Percentiles rank a stretch among this genome's conserved stretches.
phyloP scores from a whole-genome alignment of 2,797 vertebrate species.

The Paramormyrops hopkinsi region DNA sequence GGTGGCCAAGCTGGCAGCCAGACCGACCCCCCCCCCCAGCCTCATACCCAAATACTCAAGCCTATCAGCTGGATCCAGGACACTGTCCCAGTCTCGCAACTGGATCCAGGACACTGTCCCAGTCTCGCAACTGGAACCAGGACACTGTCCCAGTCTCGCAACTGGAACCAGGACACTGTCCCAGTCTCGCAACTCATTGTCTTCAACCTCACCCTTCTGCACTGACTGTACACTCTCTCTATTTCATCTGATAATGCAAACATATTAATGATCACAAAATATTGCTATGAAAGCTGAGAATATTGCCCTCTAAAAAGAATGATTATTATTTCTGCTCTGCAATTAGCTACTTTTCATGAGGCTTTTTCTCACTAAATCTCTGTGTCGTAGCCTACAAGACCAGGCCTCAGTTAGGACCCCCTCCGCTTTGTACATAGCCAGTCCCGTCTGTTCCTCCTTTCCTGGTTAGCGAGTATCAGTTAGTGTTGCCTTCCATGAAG shows the following conservation, averaged over 20 bases:
- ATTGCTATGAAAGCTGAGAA: background rate
- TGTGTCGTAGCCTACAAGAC: background rate
- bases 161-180: slow-evolving; percentile 13
- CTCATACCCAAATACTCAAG: background rate
- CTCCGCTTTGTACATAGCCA: slow-evolving; percentile 66
- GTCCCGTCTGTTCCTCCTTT: slow-evolving; percentile 50
- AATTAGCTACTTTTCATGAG: background rate
- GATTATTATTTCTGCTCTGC: background rate
- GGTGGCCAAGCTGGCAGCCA: slow-evolving; percentile 9
- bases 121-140: background rate
- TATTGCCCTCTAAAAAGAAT: background rate
- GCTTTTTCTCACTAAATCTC: slow-evolving; percentile 2
- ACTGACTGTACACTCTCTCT: background rate
- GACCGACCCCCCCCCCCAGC: slow-evolving; percentile 27
- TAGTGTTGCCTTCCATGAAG: slow-evolving; percentile 53
- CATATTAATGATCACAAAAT: background rate
- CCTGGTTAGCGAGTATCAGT: slow-evolving; percentile 53
- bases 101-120: slow-evolving; percentile 16
- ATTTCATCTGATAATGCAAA: background rate
- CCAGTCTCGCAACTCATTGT: background rate
- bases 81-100: background rate
- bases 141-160: background rate
- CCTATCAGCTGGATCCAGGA: slow-evolving; percentile 14
- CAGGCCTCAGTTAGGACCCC: slow-evolving; percentile 27
- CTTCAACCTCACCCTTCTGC: background rate